A percentile compares a stretch with the other conserved stretches of the same genome.
Conservation (phyloP, 2,797 vertebrate species). For the Silurus aristotelis region DNA sequence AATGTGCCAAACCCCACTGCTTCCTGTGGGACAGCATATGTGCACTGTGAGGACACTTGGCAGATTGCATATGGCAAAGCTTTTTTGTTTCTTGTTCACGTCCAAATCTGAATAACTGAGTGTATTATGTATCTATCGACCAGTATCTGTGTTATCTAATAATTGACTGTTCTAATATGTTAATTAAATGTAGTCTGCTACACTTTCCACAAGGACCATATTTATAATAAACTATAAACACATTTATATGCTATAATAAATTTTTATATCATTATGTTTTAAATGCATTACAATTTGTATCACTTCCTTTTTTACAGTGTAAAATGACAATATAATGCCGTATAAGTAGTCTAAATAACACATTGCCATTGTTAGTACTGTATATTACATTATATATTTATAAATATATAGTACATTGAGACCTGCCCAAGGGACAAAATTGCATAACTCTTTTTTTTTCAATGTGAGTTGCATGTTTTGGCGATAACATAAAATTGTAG, state of each 20-base stretch:
- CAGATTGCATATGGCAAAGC: slow-evolving; percentile 44
- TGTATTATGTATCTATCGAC: background rate
- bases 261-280: background rate
- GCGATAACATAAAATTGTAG: background rate
- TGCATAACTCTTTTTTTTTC: background rate
- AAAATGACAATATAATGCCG: background rate
- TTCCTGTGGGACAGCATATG: slow-evolving; percentile 75
- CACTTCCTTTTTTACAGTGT: background rate
- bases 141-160: background rate
- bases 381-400: background rate
- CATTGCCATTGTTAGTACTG: background rate
- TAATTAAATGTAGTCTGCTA: background rate
- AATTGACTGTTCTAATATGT: background rate
- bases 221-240: background rate
- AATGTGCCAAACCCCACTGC: slow-evolving; percentile 97
- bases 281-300: background rate
- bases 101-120: background rate
- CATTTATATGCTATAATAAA: background rate
- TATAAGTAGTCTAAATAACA: background rate
- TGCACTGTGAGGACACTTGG: slow-evolving; percentile 20
- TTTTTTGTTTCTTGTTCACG: slow-evolving; percentile 3
- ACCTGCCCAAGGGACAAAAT: background rate
- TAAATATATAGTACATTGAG: background rate
- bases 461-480: background rate
- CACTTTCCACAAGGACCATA: background rate